Evolutionary conservation across 2,888 invertebrate genomes (phyloP).

Genomic region (Bibio marci): DNA sequence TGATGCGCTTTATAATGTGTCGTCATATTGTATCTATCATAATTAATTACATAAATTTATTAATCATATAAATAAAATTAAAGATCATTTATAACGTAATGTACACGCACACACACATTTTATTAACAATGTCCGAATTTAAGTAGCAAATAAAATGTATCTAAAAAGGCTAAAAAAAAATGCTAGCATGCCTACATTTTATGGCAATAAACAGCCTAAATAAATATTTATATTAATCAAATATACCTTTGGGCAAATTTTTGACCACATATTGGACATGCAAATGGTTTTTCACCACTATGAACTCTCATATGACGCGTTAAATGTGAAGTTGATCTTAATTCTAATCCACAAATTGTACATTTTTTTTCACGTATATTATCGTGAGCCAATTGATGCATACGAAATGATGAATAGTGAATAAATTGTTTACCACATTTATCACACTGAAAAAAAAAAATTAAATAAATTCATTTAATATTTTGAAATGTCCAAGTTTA

Average conservation of each 20-base stretch:
- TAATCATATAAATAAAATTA: too few relatives aligned
- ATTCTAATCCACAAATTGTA: constrained; percentile 25
- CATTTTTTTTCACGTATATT: constrained; percentile 17
- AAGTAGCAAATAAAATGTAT: too few relatives aligned
- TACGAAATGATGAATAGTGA: constrained; percentile 28
- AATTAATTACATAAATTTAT: too few relatives aligned
- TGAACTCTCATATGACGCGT: too few relatives aligned
- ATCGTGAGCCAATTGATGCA: constrained; percentile 27
- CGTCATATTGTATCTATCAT: background rate
- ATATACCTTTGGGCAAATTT: constrained; percentile 3
- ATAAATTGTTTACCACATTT: constrained; percentile 29
- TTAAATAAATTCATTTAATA: background rate
- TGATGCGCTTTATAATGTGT: constrained; percentile 1
- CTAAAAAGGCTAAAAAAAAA: too few relatives aligned
- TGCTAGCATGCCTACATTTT: too few relatives aligned
- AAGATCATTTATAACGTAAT: too few relatives aligned
- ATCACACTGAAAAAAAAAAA: constrained; percentile 17
- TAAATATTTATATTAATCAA: too few relatives aligned
- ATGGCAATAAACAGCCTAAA: too few relatives aligned
- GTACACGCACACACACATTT: too few relatives aligned
- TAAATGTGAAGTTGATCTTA: constrained; percentile 9
- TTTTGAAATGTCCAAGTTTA: too few relatives aligned
- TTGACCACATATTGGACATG: constrained; percentile 5
- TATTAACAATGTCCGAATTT: too few relatives aligned
- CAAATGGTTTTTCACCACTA: constrained; percentile 2